Base-by-base conservation (phyloP, 2,797 vertebrate species). In the Enteromius mattozi region DNA sequence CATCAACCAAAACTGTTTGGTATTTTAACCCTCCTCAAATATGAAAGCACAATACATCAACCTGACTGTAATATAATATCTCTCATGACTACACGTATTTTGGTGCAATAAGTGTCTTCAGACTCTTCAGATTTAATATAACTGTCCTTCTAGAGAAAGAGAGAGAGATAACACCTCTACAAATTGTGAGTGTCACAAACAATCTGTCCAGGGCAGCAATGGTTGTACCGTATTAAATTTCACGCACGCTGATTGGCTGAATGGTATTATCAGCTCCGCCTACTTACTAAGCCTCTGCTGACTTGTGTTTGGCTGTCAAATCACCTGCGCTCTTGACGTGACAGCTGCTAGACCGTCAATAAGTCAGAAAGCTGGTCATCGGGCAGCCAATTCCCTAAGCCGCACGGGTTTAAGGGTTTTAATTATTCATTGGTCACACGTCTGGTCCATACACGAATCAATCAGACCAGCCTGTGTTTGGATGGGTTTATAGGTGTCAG, bases 391-490 rank as follows among this genome's bases (percentile, higher is more conserved):
- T 83, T 83, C 85, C 74, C 63, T 14, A 51, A 54, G 17, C 66
- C 54, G 3, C 76, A 71, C 21, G 45, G 86, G 70, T 77, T 74
- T 72, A 70, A 51, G 49, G 66, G 79, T 70, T 87, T 85, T 86
- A 82, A 86, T 86, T 88, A 88, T 86, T 86, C 82, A 79, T 84
- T 42, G 54, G 74, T 54, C 81, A 79, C 87, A 69, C 54, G 59
- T 81, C 81, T 79, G 72, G 61, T 86, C 85, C 78, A 70, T 70
- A 84, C 51, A 33, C 42, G 56, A 84, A 86, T 88, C 82, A 84
- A 86, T 88, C 85, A 84, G 70, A 37, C 68, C 63, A 42, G 81
- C 42, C 82, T 69, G 47, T 72, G 78, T 84, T 76, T 69, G 51
- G 86, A 83, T 80, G 81, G 69, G 81, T 84, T 85, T 87, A 81